Conservation (phyloP, 1,140 invertebrate genomes). For the Archivesica marissinica region DNA sequence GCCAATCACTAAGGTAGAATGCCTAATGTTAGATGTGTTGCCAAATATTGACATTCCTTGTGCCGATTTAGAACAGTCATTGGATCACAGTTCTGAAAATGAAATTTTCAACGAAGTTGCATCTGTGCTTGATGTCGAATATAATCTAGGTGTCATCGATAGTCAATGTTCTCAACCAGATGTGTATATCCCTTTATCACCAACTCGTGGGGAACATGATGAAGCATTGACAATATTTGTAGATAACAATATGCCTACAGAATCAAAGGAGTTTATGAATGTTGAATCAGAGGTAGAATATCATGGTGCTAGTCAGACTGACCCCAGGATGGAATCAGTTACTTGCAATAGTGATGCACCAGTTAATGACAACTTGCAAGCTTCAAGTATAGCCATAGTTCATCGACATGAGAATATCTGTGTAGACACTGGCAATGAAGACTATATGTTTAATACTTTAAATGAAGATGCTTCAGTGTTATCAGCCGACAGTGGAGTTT, state of each 20-base stretch:
- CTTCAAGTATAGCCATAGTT: neutral
- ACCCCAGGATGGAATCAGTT: neutral
- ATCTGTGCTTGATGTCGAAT: neutral
- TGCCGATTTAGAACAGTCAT: neutral
- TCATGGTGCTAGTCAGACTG: neutral
- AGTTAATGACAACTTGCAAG: neutral
- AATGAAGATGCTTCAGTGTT: slow-evolving; percentile 13
- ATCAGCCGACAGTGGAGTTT: slow-evolving; percentile 44
- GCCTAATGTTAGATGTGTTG: neutral
- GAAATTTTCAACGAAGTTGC: neutral
- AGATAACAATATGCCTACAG: too few species aligned
- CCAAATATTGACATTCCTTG: slow-evolving; percentile 19
- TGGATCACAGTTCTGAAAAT: neutral
- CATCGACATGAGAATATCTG: neutral
- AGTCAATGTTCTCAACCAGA: neutral
- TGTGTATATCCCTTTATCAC: neutral
- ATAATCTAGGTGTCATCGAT: neutral
- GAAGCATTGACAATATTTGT: too few species aligned
- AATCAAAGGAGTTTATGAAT: too few species aligned
- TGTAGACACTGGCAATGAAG: neutral
- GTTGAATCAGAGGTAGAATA: too few species aligned
- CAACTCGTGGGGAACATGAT: too few species aligned
- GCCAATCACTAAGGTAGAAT: neutral
- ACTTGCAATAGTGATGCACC: neutral
- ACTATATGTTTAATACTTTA: neutral